Evolutionary conservation across 2,888 invertebrate genomes (phyloP), one percentile per base, ranked within the genome.

Genomic region (Sisyra nigra): DNA sequence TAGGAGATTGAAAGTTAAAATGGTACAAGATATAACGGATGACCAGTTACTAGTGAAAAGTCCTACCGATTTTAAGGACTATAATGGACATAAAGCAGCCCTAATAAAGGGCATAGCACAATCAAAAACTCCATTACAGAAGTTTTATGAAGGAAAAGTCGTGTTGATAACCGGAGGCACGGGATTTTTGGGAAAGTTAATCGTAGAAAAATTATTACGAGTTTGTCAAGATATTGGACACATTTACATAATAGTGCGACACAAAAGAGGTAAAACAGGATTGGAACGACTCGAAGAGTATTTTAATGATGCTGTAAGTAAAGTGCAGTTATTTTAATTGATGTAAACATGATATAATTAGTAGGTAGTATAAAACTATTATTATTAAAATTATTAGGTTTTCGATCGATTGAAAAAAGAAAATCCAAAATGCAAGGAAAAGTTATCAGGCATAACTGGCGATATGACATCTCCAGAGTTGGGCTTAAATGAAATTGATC

Each of bases 111-210:
- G n/a, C n/a, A n/a, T 17, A 14, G 42, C 9, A 8, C 43, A 40
- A 10, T 40, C 53, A 49, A 51, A 51, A 46, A 58, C 63, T 0
- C 53, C 60, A 2, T 72, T 82, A 31, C 60, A 72, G 1, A 72
- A 77, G 19, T 82, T 74, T 57, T 87, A 72, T 55, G 67, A 67
- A 17, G 78, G 75, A 24, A 74, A 75, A 48, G 74, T 73, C 29
- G 65, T 89, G 19, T 78, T 92, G 41, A 69, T 92, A 7, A 91
- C 89, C 0, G 91, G 92, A 3, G 85, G 74, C 1, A 82, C 85
- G 18, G 92, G 92, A 1, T 93, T 92, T 56, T 71, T 93, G 61
- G 93, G 93, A 0, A 93, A 93, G 65, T 81, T 84, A 0, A 60
- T 93, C 15, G 69, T 92, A 4, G 92, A 93, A 61, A 94, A 93